A percentile compares a stretch with the other conserved stretches of the same genome.
Evolutionary conservation across 1,140 invertebrate species (phyloP).

Genomic region (Orchesella cincta): DNA sequence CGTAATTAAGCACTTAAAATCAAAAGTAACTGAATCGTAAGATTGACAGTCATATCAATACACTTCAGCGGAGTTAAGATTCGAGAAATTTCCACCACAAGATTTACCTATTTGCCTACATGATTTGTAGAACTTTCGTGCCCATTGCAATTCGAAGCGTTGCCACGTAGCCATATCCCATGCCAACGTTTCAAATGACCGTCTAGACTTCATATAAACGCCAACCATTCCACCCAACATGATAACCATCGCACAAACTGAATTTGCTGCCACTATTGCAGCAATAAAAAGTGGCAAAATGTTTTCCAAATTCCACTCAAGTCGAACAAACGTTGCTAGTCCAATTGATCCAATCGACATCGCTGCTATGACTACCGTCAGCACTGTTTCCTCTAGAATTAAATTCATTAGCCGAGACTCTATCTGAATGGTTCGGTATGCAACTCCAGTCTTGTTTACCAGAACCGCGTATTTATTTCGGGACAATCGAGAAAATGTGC

Average conservation of each 20-base stretch:
- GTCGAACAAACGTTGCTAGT: neutral
- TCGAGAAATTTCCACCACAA: too few relatives aligned
- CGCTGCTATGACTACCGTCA: neutral
- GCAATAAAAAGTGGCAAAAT: neutral
- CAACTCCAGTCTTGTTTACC: neutral
- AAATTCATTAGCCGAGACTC: neutral
- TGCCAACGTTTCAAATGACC: neutral
- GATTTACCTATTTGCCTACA: too few relatives aligned
- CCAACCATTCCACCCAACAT: neutral
- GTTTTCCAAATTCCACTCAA: neutral
- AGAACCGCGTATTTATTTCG: neutral
- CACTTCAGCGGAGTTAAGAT: too few relatives aligned
- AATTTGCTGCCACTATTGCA: neutral
- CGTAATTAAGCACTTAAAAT: too few relatives aligned
- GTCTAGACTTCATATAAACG: neutral
- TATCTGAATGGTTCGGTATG: neutral
- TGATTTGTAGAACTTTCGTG: too few relatives aligned
- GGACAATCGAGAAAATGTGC: neutral
- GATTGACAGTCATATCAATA: too few relatives aligned
- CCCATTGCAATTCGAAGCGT: too few relatives aligned
- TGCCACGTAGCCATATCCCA: too few relatives aligned
- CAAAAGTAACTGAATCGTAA: too few relatives aligned
- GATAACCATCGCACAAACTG: neutral
- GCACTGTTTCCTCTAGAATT: neutral
- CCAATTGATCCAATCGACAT: neutral